Conservation (phyloP, 2,113 vertebrate genomes). For the Nyctereutes procyonoides region DNA sequence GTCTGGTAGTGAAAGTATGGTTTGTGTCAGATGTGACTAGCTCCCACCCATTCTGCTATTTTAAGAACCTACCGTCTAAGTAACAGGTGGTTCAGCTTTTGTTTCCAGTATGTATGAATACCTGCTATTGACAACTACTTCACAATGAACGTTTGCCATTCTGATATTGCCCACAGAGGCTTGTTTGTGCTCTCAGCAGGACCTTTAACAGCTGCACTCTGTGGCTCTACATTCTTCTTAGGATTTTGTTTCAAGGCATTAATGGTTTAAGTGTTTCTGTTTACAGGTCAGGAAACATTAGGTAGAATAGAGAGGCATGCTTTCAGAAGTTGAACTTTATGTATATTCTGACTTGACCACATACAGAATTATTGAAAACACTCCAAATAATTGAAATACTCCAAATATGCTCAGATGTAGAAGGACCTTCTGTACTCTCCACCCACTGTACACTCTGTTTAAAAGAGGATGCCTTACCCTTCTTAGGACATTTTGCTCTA, state of each 20-base stretch:
- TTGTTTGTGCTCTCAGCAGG: neutral
- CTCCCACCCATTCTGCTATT: neutral
- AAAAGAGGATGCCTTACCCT: neutral
- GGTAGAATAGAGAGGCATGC: constrained; percentile 23
- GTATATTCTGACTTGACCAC: constrained; percentile 35
- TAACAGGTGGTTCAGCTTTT: neutral
- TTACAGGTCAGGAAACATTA: constrained; percentile 52
- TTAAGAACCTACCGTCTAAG: neutral
- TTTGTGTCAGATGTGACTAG: constrained; percentile 47
- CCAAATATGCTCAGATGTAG: neutral
- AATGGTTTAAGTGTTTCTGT: constrained; percentile 48
- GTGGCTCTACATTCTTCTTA: constrained; percentile 19
- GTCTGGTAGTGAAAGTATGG: neutral
- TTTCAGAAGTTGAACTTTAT: constrained; percentile 34
- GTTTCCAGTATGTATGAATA: neutral
- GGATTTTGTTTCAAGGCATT: constrained; percentile 43
- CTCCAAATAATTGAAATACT: constrained; percentile 39
- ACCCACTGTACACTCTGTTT: neutral
- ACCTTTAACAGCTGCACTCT: constrained; percentile 65
- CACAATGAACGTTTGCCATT: constrained; percentile 48
- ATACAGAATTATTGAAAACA: constrained; percentile 1
- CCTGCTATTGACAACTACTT: constrained; percentile 45
- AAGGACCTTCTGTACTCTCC: neutral
- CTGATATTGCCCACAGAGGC: constrained; percentile 43
- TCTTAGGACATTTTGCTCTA: constrained; percentile 44